Base-by-base conservation (phyloP, 2,888 invertebrate species). In the Phaonia tiefii region DNA sequence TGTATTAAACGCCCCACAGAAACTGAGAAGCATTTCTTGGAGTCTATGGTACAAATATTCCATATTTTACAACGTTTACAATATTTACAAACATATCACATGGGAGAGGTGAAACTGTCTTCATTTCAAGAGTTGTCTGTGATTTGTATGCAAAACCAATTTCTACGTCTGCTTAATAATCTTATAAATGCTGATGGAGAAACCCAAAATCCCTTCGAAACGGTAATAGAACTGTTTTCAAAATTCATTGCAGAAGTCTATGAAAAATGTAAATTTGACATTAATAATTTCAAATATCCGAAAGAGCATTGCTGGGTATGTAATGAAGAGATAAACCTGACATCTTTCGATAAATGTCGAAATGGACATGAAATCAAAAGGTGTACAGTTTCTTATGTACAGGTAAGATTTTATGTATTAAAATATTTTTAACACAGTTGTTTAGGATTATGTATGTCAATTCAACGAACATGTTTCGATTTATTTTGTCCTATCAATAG, bases 381-480 rank as follows among this genome's bases (percentile, higher is more conserved):
- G n/a, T 90, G 90, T 73, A 84, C 78, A 25, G 83, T 90, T 15
- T 88, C 89, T 15, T 88, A 76, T 76, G 37, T 87, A 0, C 86
- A 88, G 86, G 90, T 90, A 82, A 42, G 44, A 2, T 22, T 72
- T 58, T 20, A 13, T 25, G 13, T 7, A 63, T 31, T 17, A 15
- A n/a, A 49, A 22, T 37, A 15, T 63, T 7, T 10, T n/a, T n/a
- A n/a, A n/a, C n/a, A n/a, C n/a, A n/a, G n/a, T n/a, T n/a, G n/a
- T n/a, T n/a, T n/a, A n/a, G n/a, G n/a, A n/a, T n/a, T n/a, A n/a
- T n/a, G n/a, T n/a, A n/a, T n/a, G n/a, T n/a, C n/a, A n/a, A n/a
- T n/a, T n/a, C n/a, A n/a, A n/a, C n/a, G n/a, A n/a, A n/a, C n/a
- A n/a, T n/a, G n/a, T n/a, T n/a, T n/a, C n/a, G n/a, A n/a, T n/a